Evolutionary conservation across 92 coral and sea anemone genomes (phyloP).

Genomic region (Palythoa heliodiscus): DNA sequence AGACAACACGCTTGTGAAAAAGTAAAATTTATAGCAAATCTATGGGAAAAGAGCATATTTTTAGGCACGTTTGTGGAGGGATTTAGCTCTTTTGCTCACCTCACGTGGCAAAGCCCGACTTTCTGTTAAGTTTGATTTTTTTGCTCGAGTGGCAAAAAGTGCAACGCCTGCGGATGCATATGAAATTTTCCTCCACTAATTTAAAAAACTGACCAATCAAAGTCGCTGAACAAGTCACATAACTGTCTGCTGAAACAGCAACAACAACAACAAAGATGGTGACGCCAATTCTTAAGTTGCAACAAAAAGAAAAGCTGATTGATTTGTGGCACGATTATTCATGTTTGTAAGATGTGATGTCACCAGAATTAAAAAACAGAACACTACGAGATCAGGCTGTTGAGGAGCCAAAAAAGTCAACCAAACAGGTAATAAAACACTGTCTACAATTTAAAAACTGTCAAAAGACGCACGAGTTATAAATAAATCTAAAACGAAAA

Average conservation of each 20-base stretch:
- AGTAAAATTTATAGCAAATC: too few species aligned
- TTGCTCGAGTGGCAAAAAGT: background rate
- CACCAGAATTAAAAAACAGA: conserved; percentile 32
- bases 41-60: too few species aligned
- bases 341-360: conserved; percentile 33
- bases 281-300: background rate
- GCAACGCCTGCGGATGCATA: conserved; percentile 3
- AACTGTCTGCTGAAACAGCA: conserved; percentile 11
- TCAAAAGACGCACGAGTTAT: background rate
- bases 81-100: background rate
- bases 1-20: too few species aligned
- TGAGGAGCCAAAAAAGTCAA: conserved; percentile 20
- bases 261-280: conserved; percentile 24
- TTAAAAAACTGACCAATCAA: conserved; percentile 10
- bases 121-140: background rate
- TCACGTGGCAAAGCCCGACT: background rate
- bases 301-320: conserved; percentile 20
- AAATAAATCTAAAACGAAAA: background rate
- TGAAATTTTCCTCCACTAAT: conserved; percentile 1
- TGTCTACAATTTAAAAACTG: background rate
- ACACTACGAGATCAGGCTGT: conserved; percentile 13
- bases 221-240: background rate
- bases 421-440: conserved; percentile 9
- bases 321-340: conserved; percentile 43
- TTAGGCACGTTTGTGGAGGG: background rate